Evolutionary conservation across 2,888 invertebrate genomes (phyloP).

Genomic region (Lepidochrysops patricia): DNA sequence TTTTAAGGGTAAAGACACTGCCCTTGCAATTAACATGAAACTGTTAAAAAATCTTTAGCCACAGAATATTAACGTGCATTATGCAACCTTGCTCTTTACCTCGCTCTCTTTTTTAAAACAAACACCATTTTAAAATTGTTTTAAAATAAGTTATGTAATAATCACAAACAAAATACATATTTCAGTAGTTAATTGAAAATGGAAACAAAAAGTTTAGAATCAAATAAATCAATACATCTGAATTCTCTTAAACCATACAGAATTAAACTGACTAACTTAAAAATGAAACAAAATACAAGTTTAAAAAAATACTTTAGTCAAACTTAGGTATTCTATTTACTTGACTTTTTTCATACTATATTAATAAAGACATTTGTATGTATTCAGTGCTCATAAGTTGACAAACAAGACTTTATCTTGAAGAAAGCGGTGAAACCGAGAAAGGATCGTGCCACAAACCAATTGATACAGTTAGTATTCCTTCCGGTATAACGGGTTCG

Average conservation of each 20-base stretch:
- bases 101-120: background rate
- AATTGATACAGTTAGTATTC: constrained; percentile 8
- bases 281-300: too few species aligned
- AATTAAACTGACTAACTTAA: too few species aligned
- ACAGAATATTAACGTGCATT: background rate
- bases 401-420: background rate
- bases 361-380: background rate
- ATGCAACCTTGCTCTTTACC: background rate
- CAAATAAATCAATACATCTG: too few species aligned
- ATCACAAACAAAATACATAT: too few species aligned
- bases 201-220: too few species aligned
- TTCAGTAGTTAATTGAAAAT: too few species aligned
- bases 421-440: background rate
- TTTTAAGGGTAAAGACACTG: background rate
- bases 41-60: background rate
- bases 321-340: too few species aligned
- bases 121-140: background rate
- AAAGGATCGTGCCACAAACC: background rate
- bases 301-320: too few species aligned
- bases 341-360: too few species aligned
- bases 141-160: too few species aligned
- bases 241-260: too few species aligned
- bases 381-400: background rate
- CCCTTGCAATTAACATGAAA: background rate
- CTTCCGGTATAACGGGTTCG: constrained; percentile 9